Evolutionary conservation across 2,113 vertebrate species (phyloP).

Genomic region (Leucopsar rothschildi): DNA sequence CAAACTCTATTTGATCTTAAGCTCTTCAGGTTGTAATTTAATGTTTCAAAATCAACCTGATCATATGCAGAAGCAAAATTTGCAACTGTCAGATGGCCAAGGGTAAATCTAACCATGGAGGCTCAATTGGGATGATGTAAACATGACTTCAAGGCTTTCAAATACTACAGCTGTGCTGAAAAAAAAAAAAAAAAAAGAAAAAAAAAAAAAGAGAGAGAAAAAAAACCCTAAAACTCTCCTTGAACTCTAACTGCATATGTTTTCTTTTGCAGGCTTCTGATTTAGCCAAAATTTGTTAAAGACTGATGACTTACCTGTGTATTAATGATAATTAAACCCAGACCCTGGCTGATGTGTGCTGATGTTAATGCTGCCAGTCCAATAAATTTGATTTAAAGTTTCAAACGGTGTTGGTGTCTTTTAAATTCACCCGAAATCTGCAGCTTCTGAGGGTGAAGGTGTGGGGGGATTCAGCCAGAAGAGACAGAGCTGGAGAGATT

Average conservation of each 20-base stretch:
- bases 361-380: too few species aligned
- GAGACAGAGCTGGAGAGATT: not conserved
- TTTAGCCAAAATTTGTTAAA: not conserved
- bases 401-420: too few species aligned
- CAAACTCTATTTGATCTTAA: not conserved
- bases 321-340: not conserved
- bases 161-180: not conserved
- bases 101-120: not conserved
- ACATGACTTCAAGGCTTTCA: not conserved
- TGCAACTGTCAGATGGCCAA: not conserved
- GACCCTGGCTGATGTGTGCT: not conserved
- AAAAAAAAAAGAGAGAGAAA: too few species aligned
- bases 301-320: not conserved
- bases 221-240: accelerated
- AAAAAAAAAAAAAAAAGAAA: not conserved
- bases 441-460: not conserved
- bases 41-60: not conserved
- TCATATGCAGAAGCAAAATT: not conserved
- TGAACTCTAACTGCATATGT: not conserved
- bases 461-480: not conserved
- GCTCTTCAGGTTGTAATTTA: not conserved
- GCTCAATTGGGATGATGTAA: not conserved
- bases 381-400: not conserved
- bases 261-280: not conserved
- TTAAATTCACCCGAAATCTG: not conserved